These are phyloP conservation scores for Scophthalmus maximus DNA, from an alignment of 2,113 vertebrate genomes.

Conservation along the genomic window DNA sequence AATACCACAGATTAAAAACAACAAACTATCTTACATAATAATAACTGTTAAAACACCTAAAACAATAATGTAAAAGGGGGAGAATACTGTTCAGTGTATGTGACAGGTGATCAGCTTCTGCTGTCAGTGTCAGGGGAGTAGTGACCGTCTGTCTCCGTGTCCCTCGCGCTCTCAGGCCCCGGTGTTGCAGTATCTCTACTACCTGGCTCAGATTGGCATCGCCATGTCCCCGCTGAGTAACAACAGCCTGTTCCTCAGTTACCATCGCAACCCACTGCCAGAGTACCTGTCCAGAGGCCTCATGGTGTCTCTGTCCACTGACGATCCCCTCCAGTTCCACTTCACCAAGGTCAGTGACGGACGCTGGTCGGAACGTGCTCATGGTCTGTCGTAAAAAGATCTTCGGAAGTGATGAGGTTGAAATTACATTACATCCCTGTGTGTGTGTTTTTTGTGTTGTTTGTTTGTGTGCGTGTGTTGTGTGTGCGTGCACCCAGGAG, in stretches of 20 bases:
- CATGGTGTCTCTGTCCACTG: conserved; percentile 94
- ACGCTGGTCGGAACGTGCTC: not conserved
- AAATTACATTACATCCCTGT: not conserved
- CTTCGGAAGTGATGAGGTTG: not conserved
- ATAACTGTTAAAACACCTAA: too few relatives aligned
- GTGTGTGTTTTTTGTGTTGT: too few relatives aligned
- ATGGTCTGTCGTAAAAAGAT: not conserved
- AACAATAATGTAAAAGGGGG: too few relatives aligned
- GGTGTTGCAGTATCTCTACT: conserved; percentile 97
- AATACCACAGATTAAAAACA: too few relatives aligned
- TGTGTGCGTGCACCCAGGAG: conserved; percentile 82
- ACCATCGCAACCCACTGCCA: conserved; percentile 94
- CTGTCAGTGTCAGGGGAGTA: not conserved
- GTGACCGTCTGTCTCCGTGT: not conserved
- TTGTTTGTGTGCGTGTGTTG: too few relatives aligned
- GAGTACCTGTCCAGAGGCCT: conserved; percentile 96
- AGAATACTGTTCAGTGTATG: not conserved
- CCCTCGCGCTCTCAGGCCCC: conserved; percentile 84
- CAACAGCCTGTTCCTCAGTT: conserved; percentile 98
- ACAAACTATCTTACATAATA: too few relatives aligned
- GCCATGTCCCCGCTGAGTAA: conserved; percentile 98
- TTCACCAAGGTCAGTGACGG: conserved; percentile 91
- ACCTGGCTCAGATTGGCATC: conserved; percentile 95
- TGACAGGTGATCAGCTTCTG: not conserved
- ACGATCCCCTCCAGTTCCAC: conserved; percentile 97